Evolutionary conservation across 1,140 invertebrate species (phyloP).

Genomic region (Drosophila ananassae): DNA sequence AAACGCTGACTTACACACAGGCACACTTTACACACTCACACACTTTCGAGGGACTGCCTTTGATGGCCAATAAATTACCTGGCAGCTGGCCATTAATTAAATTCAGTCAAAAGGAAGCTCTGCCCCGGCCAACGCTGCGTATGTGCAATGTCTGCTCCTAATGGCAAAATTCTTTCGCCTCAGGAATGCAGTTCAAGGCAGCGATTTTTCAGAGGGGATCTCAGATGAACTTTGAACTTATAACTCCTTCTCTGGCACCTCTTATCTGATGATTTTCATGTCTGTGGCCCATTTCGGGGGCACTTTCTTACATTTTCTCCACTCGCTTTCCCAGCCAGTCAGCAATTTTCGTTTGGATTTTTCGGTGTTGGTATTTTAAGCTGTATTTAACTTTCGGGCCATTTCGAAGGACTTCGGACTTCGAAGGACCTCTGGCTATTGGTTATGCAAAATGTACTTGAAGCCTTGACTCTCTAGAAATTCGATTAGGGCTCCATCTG

Average conservation of each 20-base stretch:
- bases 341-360: slow-evolving; percentile 36
- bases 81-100: slow-evolving; percentile 60
- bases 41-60: slow-evolving; percentile 3
- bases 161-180: slow-evolving; percentile 10
- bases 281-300: slow-evolving; percentile 8
- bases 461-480: slow-evolving; percentile 23
- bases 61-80: slow-evolving; percentile 66
- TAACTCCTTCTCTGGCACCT: neutral
- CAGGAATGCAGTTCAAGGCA: slow-evolving; percentile 40
- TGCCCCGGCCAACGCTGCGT: slow-evolving; percentile 35
- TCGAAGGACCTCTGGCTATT: slow-evolving; percentile 4
- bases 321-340: slow-evolving; percentile 19
- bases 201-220: neutral
- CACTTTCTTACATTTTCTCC: slow-evolving; percentile 8
- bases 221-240: slow-evolving; percentile 43
- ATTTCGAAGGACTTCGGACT: slow-evolving; percentile 2
- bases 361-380: slow-evolving; percentile 55
- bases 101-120: slow-evolving; percentile 31
- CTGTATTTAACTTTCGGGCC: slow-evolving; percentile 56
- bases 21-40: neutral
- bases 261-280: neutral
- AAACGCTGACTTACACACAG: slow-evolving; percentile 44
- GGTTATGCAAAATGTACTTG: slow-evolving; percentile 53
- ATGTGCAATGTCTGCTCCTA: slow-evolving; percentile 42
- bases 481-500: slow-evolving; percentile 45